Conservation (phyloP, 2,113 vertebrate genomes). For the Colius striatus region DNA sequence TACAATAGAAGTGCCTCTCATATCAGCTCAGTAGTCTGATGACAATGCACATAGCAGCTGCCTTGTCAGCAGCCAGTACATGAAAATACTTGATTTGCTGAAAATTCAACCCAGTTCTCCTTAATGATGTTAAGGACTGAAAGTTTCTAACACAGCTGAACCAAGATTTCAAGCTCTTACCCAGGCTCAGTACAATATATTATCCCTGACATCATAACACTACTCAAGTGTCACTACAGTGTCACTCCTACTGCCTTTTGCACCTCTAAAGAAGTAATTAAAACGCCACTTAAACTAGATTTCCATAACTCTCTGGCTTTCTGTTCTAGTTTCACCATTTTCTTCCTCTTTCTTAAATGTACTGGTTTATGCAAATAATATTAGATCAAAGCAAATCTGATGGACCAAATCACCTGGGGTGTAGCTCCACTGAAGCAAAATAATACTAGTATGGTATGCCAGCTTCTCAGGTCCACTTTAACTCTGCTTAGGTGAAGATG, state of each 20-base stretch:
- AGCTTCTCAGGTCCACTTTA: neutral
- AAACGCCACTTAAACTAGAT: neutral
- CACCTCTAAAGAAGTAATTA: neutral
- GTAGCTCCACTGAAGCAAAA: neutral
- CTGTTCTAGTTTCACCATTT: neutral
- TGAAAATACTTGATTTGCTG: conserved; percentile 37
- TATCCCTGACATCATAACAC: neutral
- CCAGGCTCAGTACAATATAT: neutral
- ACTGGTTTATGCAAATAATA: neutral
- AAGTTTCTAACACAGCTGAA: neutral
- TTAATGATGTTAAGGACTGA: neutral
- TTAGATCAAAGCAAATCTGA: neutral
- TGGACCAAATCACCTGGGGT: neutral
- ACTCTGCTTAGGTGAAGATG: neutral
- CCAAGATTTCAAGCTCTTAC: neutral
- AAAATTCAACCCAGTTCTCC: conserved; percentile 1
- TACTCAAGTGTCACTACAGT: neutral
- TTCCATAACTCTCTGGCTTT: neutral
- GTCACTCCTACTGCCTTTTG: neutral
- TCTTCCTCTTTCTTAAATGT: neutral
- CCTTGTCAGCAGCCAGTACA: neutral
- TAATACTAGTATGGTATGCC: neutral
- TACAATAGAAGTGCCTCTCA: neutral
- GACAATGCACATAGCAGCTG: conserved; percentile 18
- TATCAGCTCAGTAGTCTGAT: neutral